Evolutionary conservation across 1,140 invertebrate species (phyloP), one percentile per base, ranked within the genome.

Genomic region (Lasioglossum baleicum): DNA sequence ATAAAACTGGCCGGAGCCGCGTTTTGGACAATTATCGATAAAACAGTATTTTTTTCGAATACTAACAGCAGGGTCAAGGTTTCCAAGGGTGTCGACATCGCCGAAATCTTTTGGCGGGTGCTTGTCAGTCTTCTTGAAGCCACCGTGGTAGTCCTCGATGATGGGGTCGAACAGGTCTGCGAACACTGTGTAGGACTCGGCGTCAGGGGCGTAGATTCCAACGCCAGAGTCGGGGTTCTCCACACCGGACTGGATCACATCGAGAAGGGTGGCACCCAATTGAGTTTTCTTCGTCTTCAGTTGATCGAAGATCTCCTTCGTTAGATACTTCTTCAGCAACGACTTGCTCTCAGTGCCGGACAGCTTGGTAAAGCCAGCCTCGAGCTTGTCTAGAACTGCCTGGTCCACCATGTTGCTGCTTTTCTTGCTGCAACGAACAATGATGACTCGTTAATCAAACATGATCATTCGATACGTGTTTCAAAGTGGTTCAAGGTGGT

Each of bases 201-300:
- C 97, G 93, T 99, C 98, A 48, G 98, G 98, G 71, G 98, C 98
- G 88, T 99, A 99, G 93, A 99, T 97, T 92, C 98, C 98, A 70
- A 98, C 96, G 85, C 98, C 97, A 75, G 97, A 97, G 92, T 98
- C 97, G 85, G 95, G 95, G 92, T 98, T 98, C 93, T 98, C 97
- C 90, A 98, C 91, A 93, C 97, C 97, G 85, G 97, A 98, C 93
- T 98, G 98, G 90, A 98, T 97, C 86, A 97, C 96, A 94, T 99
- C 98, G 84, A 98, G 94, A 64, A 98, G 95, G 69, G 96, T 97
- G 69, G 97, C 98, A 74, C 97, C 97, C 90, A 98, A 97, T 79
- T 95, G 95, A n/a, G 98, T 98, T 92, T 98, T 98, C 94, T 96
- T 96, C 89, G 95, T 96, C 94, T 99, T 98, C 44, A 98, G 94